Evolutionary conservation across 2,113 vertebrate species (phyloP).

Genomic region (Rhinoderma darwinii): DNA sequence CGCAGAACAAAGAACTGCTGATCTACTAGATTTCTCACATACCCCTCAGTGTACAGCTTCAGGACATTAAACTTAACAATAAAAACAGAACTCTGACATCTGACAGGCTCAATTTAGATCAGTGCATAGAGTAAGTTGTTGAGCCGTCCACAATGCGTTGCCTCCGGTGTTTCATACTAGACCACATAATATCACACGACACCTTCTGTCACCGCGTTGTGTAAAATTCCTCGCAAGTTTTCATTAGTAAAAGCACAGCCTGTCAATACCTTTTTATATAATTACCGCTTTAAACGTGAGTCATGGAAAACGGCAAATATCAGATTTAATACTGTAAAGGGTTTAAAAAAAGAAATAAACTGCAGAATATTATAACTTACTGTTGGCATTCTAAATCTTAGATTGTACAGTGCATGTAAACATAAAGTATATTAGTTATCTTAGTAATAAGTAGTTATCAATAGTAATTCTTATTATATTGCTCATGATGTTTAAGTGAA

Average conservation of each 20-base stretch:
- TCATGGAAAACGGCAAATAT: neutral
- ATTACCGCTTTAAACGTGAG: neutral
- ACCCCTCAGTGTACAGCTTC: conserved; percentile 9
- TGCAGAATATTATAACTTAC: neutral
- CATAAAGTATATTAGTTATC: too few relatives aligned
- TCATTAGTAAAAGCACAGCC: neutral
- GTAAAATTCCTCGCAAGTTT: neutral
- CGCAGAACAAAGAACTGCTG: neutral
- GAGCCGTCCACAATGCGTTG: neutral
- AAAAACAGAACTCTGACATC: conserved; percentile 22
- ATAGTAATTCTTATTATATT: too few relatives aligned
- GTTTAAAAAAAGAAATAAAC: neutral
- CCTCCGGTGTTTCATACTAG: neutral
- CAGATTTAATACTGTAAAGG: neutral
- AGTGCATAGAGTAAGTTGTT: conserved; percentile 12
- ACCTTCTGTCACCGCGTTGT: conserved; percentile 37
- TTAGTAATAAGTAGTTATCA: too few relatives aligned
- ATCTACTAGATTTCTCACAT: neutral
- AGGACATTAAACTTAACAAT: conserved; percentile 30
- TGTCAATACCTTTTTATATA: neutral
- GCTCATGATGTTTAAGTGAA: too few relatives aligned
- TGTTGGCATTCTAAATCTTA: neutral
- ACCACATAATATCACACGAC: conserved; percentile 26
- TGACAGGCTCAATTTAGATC: conserved; percentile 46
- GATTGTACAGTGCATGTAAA: too few relatives aligned